Evolutionary conservation across 2,797 vertebrate genomes (phyloP).

Genomic region (Acanthornis magna): DNA sequence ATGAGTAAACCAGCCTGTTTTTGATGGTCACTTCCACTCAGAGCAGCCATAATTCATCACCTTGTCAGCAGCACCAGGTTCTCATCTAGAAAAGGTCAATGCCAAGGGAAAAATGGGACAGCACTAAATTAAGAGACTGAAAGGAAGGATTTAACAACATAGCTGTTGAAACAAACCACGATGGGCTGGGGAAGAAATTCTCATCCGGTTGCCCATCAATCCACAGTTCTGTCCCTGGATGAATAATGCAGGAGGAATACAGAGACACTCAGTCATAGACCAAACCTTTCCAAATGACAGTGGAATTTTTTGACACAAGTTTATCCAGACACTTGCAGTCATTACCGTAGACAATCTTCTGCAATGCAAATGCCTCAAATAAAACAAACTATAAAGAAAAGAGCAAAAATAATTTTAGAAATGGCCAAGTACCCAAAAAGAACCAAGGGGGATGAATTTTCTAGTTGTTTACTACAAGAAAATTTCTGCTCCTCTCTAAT

Average conservation of each 20-base stretch:
- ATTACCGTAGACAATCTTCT: not conserved
- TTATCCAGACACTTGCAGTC: not conserved
- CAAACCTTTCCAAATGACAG: not conserved
- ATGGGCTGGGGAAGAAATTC: not conserved
- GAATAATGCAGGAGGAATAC: not conserved
- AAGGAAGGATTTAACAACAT: not conserved
- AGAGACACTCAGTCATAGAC: not conserved
- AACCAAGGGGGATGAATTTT: not conserved
- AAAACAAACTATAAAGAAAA: not conserved
- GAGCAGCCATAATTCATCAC: conserved; percentile 6
- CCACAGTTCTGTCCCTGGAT: not conserved
- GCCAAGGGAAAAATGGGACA: conserved; percentile 8
- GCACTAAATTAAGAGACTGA: not conserved
- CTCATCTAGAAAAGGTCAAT: conserved; percentile 28
- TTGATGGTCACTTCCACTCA: not conserved
- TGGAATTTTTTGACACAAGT: not conserved
- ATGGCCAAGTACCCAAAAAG: not conserved
- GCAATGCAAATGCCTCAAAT: not conserved
- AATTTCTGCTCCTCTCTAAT: not conserved
- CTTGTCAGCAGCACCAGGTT: not conserved
- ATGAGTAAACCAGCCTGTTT: not conserved
- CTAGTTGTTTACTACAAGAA: not conserved
- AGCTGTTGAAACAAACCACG: not conserved
- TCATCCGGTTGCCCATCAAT: not conserved
- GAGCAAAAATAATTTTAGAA: not conserved